A percentile compares a stretch with the other conserved stretches of the same genome.
These are phyloP conservation scores for Cosmia pyralina DNA, from an alignment of 2,888 invertebrate species.

Conservation along the genomic window DNA sequence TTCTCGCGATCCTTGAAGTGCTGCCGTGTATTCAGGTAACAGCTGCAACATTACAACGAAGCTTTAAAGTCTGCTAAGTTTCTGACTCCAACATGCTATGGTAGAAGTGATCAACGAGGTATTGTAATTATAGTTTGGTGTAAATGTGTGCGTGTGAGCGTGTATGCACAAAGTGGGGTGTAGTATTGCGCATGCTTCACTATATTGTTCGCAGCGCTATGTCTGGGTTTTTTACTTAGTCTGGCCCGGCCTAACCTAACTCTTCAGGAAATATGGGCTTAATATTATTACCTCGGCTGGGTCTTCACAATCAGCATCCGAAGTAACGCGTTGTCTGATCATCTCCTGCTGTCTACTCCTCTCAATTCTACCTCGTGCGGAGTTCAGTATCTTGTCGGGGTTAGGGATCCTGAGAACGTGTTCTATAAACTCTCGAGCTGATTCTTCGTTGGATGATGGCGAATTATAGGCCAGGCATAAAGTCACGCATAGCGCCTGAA, in stretches of 20 bases:
- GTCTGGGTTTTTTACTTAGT: too few relatives aligned
- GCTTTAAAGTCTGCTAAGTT: neutral
- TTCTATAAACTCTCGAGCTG: conserved; percentile 79
- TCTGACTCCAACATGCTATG: neutral
- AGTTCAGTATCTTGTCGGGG: conserved; percentile 81
- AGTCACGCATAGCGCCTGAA: conserved; percentile 73
- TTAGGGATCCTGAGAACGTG: conserved; percentile 80
- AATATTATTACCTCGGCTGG: conserved; percentile 70
- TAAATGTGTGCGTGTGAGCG: too few relatives aligned
- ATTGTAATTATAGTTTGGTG: too few relatives aligned
- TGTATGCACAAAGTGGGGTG: too few relatives aligned
- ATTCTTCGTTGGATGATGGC: conserved; percentile 73
- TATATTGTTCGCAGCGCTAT: too few relatives aligned
- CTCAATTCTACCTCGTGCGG: conserved; percentile 80
- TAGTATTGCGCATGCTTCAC: too few relatives aligned
- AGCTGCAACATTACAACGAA: conserved; percentile 40
- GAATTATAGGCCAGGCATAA: conserved; percentile 72
- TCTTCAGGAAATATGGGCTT: too few relatives aligned
- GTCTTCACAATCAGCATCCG: conserved; percentile 76
- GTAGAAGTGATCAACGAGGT: neutral
- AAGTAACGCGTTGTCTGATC: conserved; percentile 63
- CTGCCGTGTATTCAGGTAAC: conserved; percentile 54
- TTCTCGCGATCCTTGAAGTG: conserved; percentile 57
- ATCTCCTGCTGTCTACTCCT: conserved; percentile 72
- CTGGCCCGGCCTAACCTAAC: too few relatives aligned